A percentile compares a stretch with the other conserved stretches of the same genome.
These are phyloP conservation scores for Nysson spinosus DNA, from an alignment of 2,888 invertebrate species.

Conservation along the genomic window DNA sequence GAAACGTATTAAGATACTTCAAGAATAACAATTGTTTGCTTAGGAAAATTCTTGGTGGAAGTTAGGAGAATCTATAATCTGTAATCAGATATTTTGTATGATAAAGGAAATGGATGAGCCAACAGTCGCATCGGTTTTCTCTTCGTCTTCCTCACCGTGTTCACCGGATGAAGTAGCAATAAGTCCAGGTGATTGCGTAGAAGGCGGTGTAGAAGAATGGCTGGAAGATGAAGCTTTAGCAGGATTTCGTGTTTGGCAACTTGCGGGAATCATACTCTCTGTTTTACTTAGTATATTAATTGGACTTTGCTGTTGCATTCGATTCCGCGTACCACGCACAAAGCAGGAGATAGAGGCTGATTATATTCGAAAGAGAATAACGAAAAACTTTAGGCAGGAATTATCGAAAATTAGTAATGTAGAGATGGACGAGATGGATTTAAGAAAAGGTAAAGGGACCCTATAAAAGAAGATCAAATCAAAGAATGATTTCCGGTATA, in stretches of 20 bases:
- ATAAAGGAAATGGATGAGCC: conserved; percentile 32
- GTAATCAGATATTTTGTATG: conserved; percentile 12
- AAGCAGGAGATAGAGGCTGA: conserved; percentile 97
- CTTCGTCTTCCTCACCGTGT: conserved; percentile 59
- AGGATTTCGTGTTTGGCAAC: conserved; percentile 89
- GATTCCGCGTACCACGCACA: conserved; percentile 94
- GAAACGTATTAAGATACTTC: no score
- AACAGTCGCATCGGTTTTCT: conserved; percentile 30
- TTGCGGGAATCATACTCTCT: conserved; percentile 71
- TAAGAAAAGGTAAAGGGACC: conserved; percentile 82
- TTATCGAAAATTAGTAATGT: conserved; percentile 89
- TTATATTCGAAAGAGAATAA: conserved; percentile 89
- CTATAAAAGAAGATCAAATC: background rate
- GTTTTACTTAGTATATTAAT: conserved; percentile 77
- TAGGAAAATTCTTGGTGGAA: background rate
- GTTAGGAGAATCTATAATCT: no score
- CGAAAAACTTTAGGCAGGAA: conserved; percentile 89
- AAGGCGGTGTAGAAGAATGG: conserved; percentile 80
- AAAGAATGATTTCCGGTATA: background rate
- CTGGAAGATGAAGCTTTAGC: conserved; percentile 84
- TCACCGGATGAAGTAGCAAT: conserved; percentile 58
- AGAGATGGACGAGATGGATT: conserved; percentile 90
- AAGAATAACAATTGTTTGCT: background rate
- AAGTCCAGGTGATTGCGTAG: conserved; percentile 63
- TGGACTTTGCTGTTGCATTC: conserved; percentile 92